Base-by-base conservation (phyloP, 2,888 invertebrate species). In the Noctua fimbriata region DNA sequence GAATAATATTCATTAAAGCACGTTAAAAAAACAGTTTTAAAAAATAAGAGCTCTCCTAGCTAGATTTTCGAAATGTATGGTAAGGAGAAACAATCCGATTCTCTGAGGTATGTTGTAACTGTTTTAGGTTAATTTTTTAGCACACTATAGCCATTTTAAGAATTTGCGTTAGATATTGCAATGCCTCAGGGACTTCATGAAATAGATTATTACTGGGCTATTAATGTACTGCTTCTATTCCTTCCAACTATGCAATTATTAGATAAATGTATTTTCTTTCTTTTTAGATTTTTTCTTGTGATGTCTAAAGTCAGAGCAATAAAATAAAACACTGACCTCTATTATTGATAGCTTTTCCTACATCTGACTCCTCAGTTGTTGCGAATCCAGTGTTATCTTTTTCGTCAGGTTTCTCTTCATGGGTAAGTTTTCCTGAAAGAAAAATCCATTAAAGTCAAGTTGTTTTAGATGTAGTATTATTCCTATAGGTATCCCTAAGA, bases 361-460 rank as follows among this genome's bases (percentile, higher is more conserved):
- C 88, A 7, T 83, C 65, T 3, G 95, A 95, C 87, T 96, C 95
- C 86, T 95, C 94, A 4, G 94, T 95, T 0, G 94, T 94, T 32
- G 95, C 94, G 76, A 95, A 95, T 0, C 95, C 95, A 75, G 94
- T 92, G 73, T 90, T 90, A 2, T 73, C 87, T 41, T 73, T 66
- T 5, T 94, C 91, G 12, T 87, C 87, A 0, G 78, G 18, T 3
- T 70, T 90, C 0, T 90, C 89, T 21, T 94, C 94, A n/a, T 94
- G 90, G 0, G 83, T 79, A 0, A 94, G 84, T 72, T 88, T 88
- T 12, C 94, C 94, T 94, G 81, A 84, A 88, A 79, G 24, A 52
- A 18, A n/a, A 65, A 9, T 0, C 0, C 5, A 58, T n/a, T 44
- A 7, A 18, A 7, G 24, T 44, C 21, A 60, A 21, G 21, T 14